A percentile compares a stretch with the other conserved stretches of the same genome.
phyloP scores from a whole-genome alignment of 2,797 vertebrate species.

The Trichosurus vulpecula region DNA sequence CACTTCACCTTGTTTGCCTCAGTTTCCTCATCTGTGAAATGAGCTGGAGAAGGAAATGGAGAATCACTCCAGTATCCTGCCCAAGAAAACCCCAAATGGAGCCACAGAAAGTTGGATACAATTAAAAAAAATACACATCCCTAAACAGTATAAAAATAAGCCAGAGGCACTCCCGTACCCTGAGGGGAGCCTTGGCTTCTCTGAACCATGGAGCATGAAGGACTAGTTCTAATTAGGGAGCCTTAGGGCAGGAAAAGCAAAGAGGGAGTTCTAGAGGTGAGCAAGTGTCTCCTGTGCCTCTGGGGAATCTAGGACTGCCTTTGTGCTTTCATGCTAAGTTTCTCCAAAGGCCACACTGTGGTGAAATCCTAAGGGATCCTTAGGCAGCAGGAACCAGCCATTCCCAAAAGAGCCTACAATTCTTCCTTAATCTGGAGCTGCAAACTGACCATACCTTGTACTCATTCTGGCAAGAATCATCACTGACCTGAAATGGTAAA shows the following conservation, averaged over 20 bases:
- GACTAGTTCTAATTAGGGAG: neutral
- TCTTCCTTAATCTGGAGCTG: neutral
- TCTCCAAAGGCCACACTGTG: neutral
- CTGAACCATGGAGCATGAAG: neutral
- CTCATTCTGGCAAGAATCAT: neutral
- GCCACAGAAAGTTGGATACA: neutral
- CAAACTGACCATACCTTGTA: neutral
- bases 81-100: neutral
- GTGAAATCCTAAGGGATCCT: neutral
- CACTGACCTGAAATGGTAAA: neutral
- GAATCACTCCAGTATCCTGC: neutral
- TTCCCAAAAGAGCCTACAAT: neutral
- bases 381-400: no score
- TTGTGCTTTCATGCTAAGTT: neutral
- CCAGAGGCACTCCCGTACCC: neutral
- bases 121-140: neutral
- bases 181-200: neutral
- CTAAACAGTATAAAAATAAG: neutral
- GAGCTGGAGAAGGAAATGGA: neutral
- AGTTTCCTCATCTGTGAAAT: neutral
- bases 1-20: neutral
- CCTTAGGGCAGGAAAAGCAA: neutral
- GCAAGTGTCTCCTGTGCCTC: neutral
- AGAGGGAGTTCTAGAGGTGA: neutral
- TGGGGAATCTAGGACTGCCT: neutral